Conservation (phyloP, 2,113 vertebrate species). For the Pan troglodytes region DNA sequence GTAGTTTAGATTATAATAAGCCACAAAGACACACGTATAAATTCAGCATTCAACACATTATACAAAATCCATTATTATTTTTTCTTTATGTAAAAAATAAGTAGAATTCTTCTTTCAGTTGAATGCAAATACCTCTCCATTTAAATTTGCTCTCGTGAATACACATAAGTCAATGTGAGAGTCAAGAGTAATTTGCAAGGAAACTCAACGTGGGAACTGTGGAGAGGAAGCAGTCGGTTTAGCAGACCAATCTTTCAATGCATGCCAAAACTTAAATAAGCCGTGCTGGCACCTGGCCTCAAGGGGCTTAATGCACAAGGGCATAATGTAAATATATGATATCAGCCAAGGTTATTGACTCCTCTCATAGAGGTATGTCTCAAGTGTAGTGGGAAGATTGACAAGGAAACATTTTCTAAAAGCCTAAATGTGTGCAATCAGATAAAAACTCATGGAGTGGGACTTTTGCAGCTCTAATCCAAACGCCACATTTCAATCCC, state of each 20-base stretch:
- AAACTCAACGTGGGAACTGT: background rate
- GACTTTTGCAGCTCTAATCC: background rate
- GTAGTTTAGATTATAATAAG: background rate
- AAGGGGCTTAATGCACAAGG: background rate
- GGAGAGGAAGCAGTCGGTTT: background rate
- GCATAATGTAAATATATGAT: background rate
- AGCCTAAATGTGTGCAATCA: background rate
- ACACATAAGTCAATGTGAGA: constrained; percentile 1
- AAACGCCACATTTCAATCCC: background rate
- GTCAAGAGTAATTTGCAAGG: constrained; percentile 29
- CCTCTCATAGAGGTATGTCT: background rate
- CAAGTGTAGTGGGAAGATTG: background rate
- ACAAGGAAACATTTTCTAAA: background rate
- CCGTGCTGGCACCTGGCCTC: background rate
- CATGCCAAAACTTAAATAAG: background rate
- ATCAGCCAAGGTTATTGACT: background rate
- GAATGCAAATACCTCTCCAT: background rate
- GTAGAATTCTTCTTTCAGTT: constrained; percentile 16
- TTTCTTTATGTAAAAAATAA: background rate
- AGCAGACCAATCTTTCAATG: background rate
- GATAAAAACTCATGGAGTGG: background rate
- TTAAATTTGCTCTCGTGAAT: background rate
- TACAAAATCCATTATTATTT: background rate
- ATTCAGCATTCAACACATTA: background rate
- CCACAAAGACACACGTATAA: background rate